Evolutionary conservation across 1,140 invertebrate genomes (phyloP).

Genomic region (Lordiphosa stackelbergi): DNA sequence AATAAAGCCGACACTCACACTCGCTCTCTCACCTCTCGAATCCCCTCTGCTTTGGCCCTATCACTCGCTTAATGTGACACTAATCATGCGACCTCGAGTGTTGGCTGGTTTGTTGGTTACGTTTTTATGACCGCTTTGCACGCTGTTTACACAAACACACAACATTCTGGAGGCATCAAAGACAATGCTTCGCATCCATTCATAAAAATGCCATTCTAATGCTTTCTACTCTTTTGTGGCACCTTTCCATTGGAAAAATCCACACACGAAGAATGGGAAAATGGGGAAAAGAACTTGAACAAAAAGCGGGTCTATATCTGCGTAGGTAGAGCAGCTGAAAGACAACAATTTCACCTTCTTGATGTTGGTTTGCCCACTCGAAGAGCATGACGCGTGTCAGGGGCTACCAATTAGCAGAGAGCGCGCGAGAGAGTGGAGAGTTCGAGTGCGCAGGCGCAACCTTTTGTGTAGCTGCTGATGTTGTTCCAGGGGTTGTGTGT

Average conservation of each 20-base stretch:
- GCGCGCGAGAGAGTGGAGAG: constrained; percentile 12
- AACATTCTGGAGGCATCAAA: constrained; percentile 33
- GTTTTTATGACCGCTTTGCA: constrained; percentile 60
- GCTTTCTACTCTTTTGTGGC: constrained; percentile 59
- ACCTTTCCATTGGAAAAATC: constrained; percentile 41
- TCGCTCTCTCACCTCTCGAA: not conserved
- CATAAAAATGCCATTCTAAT: constrained; percentile 69
- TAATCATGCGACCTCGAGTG: constrained; percentile 70
- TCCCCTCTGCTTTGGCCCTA: not conserved
- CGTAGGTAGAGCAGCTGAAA: constrained; percentile 2
- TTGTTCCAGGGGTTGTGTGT: not conserved
- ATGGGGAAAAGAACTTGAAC: constrained; percentile 37
- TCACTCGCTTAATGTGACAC: constrained; percentile 56
- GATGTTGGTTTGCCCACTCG: constrained; percentile 23
- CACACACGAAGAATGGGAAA: constrained; percentile 40
- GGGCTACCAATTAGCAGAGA: constrained; percentile 55
- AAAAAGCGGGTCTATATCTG: constrained; percentile 4
- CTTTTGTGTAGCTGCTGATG: constrained; percentile 41
- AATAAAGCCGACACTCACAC: not conserved
- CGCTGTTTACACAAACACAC: constrained; percentile 54
- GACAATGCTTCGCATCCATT: constrained; percentile 48
- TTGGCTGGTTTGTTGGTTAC: constrained; percentile 21
- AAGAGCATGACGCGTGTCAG: constrained; percentile 66
- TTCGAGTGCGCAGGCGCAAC: constrained; percentile 38
- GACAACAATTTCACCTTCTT: constrained; percentile 41